Base-by-base conservation (phyloP, 2,888 invertebrate species). In the Bimastos eiseni region DNA sequence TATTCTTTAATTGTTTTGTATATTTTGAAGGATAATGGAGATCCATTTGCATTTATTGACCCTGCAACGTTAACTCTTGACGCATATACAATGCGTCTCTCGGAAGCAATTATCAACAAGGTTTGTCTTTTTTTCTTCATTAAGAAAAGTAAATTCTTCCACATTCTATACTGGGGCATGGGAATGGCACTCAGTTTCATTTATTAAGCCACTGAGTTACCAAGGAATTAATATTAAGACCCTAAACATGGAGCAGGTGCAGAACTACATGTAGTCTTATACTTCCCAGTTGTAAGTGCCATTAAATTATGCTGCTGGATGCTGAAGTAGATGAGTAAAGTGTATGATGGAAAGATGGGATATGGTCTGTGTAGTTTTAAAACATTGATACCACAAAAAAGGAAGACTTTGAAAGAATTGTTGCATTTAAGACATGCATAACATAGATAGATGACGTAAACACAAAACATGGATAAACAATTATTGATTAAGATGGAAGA, bases 1-100 rank as follows among this genome's bases (percentile, higher is more conserved):
- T 70, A 70, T 8, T 70, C n/a, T n/a, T 34, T 37, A 13, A 86
- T 34, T 86, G 17, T 86, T 19, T 86, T 86, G 34, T 34, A 0
- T 83, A 6, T 36, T 86, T 86, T 86, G 34, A 1, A 86, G 86
- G 36, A 86, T 86, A 37, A 34, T 37, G 86, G 11, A 34, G 86
- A 86, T 21, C 86, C 86, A 24, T 86, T 86, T 86, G 86, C 86
- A 34, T 34, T 86, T 37, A 86, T 86, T 15, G 86, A 86, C 37
- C 86, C 86, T 36, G 17, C 86, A 36, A 1, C 86, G 34, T 19
- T 86, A 8, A 86, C 86, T 86, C 86, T 86, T 86, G 86, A 86
- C 36, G 86, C 86, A 8, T 86, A 86, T 86, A 37, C 86, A 86
- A 86, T 36, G 86, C 86, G 86, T 34, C 86, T 86, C 24, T 86